Percentiles rank a stretch among this genome's conserved stretches.
Evolutionary conservation across 2,888 invertebrate species (phyloP).

Genomic region (Ellobium chinense): DNA sequence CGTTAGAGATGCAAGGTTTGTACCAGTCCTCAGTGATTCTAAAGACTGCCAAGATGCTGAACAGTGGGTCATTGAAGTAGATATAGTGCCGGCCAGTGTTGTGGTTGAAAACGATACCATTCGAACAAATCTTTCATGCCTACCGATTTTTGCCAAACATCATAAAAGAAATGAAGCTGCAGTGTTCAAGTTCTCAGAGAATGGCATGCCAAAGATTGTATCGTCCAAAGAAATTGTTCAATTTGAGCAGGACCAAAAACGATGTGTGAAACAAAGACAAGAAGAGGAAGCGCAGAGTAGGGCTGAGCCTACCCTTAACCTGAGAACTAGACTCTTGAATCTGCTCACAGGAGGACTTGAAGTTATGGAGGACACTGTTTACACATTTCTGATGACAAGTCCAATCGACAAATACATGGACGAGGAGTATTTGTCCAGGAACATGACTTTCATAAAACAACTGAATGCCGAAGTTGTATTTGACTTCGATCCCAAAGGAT

Average conservation of each 20-base stretch:
- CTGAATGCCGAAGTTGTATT: conserved; percentile 55
- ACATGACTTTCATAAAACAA: conserved; percentile 52
- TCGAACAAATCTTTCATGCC: conserved; percentile 31
- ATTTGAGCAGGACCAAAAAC: conserved; percentile 24
- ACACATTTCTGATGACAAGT: conserved; percentile 54
- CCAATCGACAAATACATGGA: conserved; percentile 44
- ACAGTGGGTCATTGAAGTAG: conserved; percentile 54
- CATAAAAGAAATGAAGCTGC: conserved; percentile 14
- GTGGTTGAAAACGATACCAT: conserved; percentile 49
- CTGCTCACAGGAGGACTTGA: conserved; percentile 52
- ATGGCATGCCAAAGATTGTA: conserved; percentile 31
- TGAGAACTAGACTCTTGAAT: conserved; percentile 52
- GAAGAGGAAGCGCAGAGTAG: conserved; percentile 17
- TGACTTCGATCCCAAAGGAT: conserved; percentile 54
- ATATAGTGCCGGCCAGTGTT: conserved; percentile 51
- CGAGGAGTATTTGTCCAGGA: conserved; percentile 36
- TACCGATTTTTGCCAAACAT: conserved; percentile 3
- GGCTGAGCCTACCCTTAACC: conserved; percentile 27
- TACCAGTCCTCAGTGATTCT: conserved; percentile 43
- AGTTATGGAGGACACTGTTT: conserved; percentile 48
- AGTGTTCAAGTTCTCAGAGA: conserved; percentile 31
- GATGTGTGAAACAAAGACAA: conserved; percentile 12
- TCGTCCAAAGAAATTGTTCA: not conserved
- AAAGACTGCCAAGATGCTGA: not conserved
- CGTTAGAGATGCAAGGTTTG: conserved; percentile 52